Evolutionary conservation across 2,113 vertebrate species (phyloP).

Genomic region (Bos taurus): DNA sequence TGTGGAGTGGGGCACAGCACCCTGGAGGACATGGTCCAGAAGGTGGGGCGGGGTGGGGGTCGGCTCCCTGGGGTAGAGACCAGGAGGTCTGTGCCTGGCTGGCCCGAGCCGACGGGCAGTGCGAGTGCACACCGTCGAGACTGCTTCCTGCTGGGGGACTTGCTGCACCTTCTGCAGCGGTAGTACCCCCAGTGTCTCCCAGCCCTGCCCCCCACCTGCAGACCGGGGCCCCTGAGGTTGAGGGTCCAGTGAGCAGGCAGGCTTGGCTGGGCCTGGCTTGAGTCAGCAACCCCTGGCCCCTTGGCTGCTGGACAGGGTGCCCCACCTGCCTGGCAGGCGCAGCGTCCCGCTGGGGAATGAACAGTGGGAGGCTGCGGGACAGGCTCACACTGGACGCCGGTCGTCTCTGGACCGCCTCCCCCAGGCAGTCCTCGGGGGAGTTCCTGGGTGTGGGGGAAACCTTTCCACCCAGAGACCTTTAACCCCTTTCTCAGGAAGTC

Average conservation of each 20-base stretch:
- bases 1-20: neutral
- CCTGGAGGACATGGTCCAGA: neutral
- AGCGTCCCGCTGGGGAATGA: too few species aligned
- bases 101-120: neutral
- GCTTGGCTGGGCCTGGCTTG: neutral
- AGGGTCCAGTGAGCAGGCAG: neutral
- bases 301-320: neutral
- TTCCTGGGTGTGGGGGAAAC: neutral
- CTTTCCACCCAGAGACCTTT: neutral
- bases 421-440: neutral
- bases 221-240: neutral
- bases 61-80: neutral
- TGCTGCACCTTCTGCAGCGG: neutral
- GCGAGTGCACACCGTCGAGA: accelerated
- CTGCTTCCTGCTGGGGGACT: neutral
- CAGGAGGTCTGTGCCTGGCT: neutral
- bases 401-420: neutral
- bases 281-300: neutral
- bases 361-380: accelerated
- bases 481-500: neutral
- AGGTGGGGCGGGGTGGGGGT: neutral
- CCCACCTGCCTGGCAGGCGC: neutral
- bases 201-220: neutral
- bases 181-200: neutral
- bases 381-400: neutral